These are phyloP conservation scores for Echinometra lucunter DNA, from an alignment of 53 echinoderm and acorn worm species.

Conservation along the genomic window DNA sequence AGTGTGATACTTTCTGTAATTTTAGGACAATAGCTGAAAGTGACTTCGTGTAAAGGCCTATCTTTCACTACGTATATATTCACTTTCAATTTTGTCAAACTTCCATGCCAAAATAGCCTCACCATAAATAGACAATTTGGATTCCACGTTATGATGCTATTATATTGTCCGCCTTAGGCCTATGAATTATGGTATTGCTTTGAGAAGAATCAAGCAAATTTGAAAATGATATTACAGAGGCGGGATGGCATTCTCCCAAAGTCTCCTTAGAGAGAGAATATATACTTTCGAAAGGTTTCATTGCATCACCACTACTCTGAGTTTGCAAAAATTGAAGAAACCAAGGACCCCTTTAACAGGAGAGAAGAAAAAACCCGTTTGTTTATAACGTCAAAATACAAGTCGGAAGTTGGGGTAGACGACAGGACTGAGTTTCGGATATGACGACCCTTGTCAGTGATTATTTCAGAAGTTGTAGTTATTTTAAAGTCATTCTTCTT, in stretches of 20 bases:
- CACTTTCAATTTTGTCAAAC: not conserved
- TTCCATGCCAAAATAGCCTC: not conserved
- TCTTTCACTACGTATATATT: too few relatives aligned
- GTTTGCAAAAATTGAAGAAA: slow-evolving; percentile 12
- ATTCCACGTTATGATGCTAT: not conserved
- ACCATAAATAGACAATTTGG: not conserved
- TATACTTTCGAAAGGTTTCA: slow-evolving; percentile 16
- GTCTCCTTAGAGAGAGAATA: not conserved
- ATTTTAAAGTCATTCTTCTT: not conserved
- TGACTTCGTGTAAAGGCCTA: too few relatives aligned
- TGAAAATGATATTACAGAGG: slow-evolving; percentile 29
- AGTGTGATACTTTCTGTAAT: too few relatives aligned
- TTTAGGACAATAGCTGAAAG: too few relatives aligned
- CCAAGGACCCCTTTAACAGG: not conserved
- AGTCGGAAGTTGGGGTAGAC: slow-evolving; percentile 38
- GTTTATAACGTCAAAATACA: slow-evolving; percentile 22
- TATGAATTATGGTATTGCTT: not conserved
- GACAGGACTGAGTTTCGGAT: slow-evolving; percentile 25
- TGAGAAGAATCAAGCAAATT: not conserved
- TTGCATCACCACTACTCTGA: slow-evolving; percentile 27
- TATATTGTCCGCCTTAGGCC: not conserved
- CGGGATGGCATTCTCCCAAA: slow-evolving; percentile 12
- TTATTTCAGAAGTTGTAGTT: slow-evolving; percentile 8
- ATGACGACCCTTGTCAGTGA: slow-evolving; percentile 30
- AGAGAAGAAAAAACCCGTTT: slow-evolving; percentile 13